Base-by-base conservation (phyloP, 1,140 invertebrate species). In the Aphidius ervi region DNA sequence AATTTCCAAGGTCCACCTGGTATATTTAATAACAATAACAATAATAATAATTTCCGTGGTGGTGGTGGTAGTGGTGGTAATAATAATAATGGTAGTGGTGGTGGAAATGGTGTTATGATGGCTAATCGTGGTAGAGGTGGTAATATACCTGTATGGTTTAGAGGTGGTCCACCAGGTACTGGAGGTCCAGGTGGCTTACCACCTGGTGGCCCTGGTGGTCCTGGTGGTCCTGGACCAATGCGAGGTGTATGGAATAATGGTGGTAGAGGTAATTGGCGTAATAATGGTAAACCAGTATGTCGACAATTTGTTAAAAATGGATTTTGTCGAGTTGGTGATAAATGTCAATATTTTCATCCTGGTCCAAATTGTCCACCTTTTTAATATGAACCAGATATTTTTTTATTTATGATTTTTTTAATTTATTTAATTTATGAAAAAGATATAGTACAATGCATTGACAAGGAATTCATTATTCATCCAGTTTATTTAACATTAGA, bases 291-390 rank as follows among this genome's bases (percentile, higher is more conserved):
- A 56, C 73, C 76, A 5, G 69, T 90, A 9, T 93, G 90, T 72
- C 86, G 88, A 70, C 88, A 90, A 68, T 90, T 91, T 68, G 85
- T 87, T 69, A 87, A 88, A 68, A 84, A 84, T 67, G 89, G 90
- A 3, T 89, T 84, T 61, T 93, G 90, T 75, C 78, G 89, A 57
- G 83, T 88, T 68, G 87, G 88, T 20, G 88, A 89, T 59, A 88
- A 87, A 65, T 93, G 90, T 74, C 84, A 87, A 53, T 92, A 87
- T 72, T 76, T 91, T 65, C 90, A 92, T 81, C 88, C 88, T 31
- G 85, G 85, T 61, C 84, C 85, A 10, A 87, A 87, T 75, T 83
- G 82, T 66, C 82, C 83, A 37, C 78, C 77, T 31, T 80, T 76
- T 67, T 79, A 66, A 78, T 31, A 31, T 31, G 23, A 31, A 31